Conservation (phyloP, 2,113 vertebrate genomes). For the Ophiodon elongatus region DNA sequence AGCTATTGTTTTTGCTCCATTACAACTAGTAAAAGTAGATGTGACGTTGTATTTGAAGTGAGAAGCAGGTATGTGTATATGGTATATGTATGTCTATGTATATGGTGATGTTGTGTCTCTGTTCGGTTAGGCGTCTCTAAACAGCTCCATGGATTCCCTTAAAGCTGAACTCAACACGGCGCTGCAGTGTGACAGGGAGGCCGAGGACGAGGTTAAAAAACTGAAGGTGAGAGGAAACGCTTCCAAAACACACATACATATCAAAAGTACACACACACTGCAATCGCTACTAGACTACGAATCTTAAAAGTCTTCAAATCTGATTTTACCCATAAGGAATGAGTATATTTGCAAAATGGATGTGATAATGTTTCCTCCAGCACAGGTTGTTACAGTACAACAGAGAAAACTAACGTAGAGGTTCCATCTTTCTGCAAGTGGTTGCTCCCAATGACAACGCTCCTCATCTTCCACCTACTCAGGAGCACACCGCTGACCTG, state of each 20-base stretch:
- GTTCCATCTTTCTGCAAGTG: not conserved
- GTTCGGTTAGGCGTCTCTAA: slow-evolving; percentile 78
- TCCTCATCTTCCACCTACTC: not conserved
- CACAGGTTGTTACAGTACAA: not conserved
- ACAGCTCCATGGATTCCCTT: slow-evolving; percentile 81
- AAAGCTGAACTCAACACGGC: slow-evolving; percentile 84
- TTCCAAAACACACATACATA: not conserved
- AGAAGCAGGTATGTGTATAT: not conserved
- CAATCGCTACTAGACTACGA: not conserved
- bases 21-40: not conserved
- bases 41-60: not conserved
- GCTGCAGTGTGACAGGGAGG: slow-evolving; percentile 82
- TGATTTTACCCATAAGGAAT: not conserved
- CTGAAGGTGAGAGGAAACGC: slow-evolving; percentile 79
- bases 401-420: not conserved
- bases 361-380: not conserved
- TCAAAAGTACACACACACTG: not conserved
- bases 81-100: too few species aligned
- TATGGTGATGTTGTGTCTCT: slow-evolving; percentile 25
- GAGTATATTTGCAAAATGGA: not conserved
- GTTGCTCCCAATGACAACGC: not conserved
- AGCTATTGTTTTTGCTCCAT: not conserved
- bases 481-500: slow-evolving; percentile 90
- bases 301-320: not conserved
- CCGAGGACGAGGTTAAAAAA: slow-evolving; percentile 89